A percentile compares a stretch with the other conserved stretches of the same genome.
phyloP scores from a whole-genome alignment of 1,140 invertebrate genomes.

The Atta cephalotes region DNA sequence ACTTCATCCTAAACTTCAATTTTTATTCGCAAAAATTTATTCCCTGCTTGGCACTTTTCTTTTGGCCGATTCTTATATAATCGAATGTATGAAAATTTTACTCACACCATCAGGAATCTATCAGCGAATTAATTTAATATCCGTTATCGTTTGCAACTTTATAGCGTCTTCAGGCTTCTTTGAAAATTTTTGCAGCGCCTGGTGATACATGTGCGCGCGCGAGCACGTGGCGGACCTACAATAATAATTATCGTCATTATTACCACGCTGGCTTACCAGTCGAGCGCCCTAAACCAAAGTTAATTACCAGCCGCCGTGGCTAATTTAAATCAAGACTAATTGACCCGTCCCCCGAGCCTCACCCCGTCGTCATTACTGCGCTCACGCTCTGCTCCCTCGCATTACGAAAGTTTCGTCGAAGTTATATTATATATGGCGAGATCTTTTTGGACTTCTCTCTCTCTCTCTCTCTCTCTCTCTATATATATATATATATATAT shows the following conservation, averaged over 20 bases:
- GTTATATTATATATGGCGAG: constrained; percentile 72
- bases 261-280: constrained; percentile 71
- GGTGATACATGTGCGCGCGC: constrained; percentile 1
- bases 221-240: constrained; percentile 47
- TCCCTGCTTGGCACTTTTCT: not conserved
- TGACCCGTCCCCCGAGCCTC: constrained; percentile 73
- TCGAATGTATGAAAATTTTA: constrained; percentile 9
- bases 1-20: not conserved
- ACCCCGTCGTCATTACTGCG: constrained; percentile 58
- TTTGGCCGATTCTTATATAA: not conserved
- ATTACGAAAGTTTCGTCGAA: constrained; percentile 81
- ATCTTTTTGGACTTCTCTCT: constrained; percentile 3
- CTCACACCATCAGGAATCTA: not conserved
- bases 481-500: no score
- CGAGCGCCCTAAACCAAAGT: constrained; percentile 77
- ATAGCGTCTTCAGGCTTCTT: constrained; percentile 21
- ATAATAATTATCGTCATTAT: constrained; percentile 78
- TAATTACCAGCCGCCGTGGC: constrained; percentile 81
- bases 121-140: constrained; percentile 46
- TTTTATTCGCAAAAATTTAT: constrained; percentile 18
- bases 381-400: constrained; percentile 61
- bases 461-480: constrained; percentile 12
- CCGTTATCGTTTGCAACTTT: constrained; percentile 40
- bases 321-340: constrained; percentile 85
- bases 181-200: constrained; percentile 29